phyloP scores from a whole-genome alignment of 2,888 invertebrate species.

The Morpho deidamia region DNA sequence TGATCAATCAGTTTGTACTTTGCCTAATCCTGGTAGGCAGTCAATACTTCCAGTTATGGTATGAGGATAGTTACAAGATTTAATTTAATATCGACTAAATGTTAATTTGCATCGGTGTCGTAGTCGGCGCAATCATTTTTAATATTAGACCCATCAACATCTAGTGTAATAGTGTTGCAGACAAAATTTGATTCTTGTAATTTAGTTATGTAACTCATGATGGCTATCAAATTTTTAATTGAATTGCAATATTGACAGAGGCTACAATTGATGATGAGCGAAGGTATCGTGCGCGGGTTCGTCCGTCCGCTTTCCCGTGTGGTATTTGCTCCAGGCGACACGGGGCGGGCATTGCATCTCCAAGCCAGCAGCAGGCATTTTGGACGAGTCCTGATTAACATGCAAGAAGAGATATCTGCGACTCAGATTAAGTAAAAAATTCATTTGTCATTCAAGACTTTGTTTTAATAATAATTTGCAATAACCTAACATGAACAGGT shows the following conservation, averaged over 20 bases:
- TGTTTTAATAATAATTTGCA: too few species aligned
- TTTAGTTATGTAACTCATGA: too few species aligned
- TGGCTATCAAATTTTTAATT: too few species aligned
- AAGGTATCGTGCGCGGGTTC: constrained; percentile 45
- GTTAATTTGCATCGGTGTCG: too few species aligned
- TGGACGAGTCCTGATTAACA: constrained; percentile 42
- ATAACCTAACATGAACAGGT: too few species aligned
- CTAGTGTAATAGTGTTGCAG: not conserved
- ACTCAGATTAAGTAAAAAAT: constrained; percentile 26
- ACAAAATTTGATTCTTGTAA: not conserved
- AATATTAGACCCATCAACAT: too few species aligned
- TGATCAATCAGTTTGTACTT: too few species aligned
- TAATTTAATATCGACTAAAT: too few species aligned
- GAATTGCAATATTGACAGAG: constrained; percentile 17
- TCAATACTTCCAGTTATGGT: too few species aligned
- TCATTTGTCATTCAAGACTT: too few species aligned
- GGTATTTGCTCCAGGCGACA: constrained; percentile 35
- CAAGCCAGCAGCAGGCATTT: constrained; percentile 32
- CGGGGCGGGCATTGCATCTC: constrained; percentile 42
- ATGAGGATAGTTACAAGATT: not conserved
- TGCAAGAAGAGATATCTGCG: constrained; percentile 20
- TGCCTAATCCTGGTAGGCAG: too few species aligned
- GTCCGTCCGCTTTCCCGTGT: constrained; percentile 49
- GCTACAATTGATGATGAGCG: constrained; percentile 37
- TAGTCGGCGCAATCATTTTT: too few species aligned